Conservation (phyloP, 2,888 invertebrate genomes). For the Ctenicera cuprea region DNA sequence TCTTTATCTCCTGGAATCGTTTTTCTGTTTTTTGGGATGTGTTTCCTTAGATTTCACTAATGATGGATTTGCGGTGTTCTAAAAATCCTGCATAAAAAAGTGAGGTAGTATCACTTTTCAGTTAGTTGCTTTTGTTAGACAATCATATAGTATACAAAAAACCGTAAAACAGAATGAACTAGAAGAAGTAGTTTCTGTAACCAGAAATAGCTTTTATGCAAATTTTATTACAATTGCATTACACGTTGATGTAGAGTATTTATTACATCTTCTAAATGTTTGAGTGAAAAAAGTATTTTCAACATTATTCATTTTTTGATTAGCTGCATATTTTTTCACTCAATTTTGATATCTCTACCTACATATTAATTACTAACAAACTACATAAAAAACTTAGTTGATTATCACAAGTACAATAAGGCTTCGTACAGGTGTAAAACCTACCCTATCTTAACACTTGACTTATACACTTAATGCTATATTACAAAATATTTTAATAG, state of each 20-base stretch:
- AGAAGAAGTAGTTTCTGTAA: too few relatives aligned
- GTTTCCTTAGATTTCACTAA: too few relatives aligned
- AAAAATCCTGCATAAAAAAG: too few relatives aligned
- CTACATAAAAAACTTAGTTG: constrained; percentile 49
- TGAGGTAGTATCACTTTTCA: too few relatives aligned
- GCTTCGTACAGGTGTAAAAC: constrained; percentile 60
- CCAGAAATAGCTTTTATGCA: constrained; percentile 8
- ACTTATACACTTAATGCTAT: constrained; percentile 29
- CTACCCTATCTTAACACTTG: constrained; percentile 43
- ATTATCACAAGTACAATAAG: constrained; percentile 67
- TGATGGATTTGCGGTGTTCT: too few relatives aligned
- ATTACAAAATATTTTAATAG: constrained; percentile 43
- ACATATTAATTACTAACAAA: constrained; percentile 16
- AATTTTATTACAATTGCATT: constrained; percentile 32
- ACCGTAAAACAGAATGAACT: too few relatives aligned
- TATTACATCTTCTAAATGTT: constrained; percentile 21
- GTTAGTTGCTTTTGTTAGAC: too few relatives aligned
- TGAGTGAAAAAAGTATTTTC: constrained; percentile 1
- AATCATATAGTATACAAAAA: too few relatives aligned
- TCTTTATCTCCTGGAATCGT: too few relatives aligned
- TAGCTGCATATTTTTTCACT: background rate
- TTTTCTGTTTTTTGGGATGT: too few relatives aligned
- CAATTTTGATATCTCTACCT: constrained; percentile 8
- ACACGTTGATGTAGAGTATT: constrained; percentile 29
- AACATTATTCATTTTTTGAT: background rate